Evolutionary conservation across 2,797 vertebrate species (phyloP), one percentile per base, ranked within the genome.

Genomic region (Holocentrus rufus): DNA sequence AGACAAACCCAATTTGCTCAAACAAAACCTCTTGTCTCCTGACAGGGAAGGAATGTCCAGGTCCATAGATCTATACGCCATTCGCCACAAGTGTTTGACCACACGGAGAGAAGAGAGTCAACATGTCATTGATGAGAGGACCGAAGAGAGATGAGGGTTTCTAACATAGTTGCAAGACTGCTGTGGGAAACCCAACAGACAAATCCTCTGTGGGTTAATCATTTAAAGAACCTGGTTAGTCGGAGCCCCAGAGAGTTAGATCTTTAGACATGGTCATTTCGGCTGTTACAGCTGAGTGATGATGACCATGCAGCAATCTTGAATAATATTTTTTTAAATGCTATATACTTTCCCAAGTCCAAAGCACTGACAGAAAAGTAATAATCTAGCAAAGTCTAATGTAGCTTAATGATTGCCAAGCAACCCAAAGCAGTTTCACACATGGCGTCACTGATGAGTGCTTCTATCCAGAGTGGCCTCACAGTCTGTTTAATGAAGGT

Each of bases 201-300:
- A 7, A 60, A 27, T 49, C 63, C 83, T 69, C 63, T 14, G 67
- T 59, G 70, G 83, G 82, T 88, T 90, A 90, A 87, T 89, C 74
- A 87, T 91, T 90, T 60, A 83, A 66, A 71, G 76, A 85, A n/a
- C 58, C 14, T 65, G 67, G 76, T 78, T 62, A 69, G 61, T 36
- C 64, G 50, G 31, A 27, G 72, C 69, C 64, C 67, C 30, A 36
- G 36, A 57, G 75, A 50, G 56, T 47, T 69, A 14, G 25, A 57
- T 54, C 30, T 68, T 23, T 14, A 2, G 52, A 39, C 30, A 18
- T 39, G 17, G 44, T 52, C 49, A 47, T 42, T 18, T 31, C 8
- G 53, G n/a, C 25, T 10, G 1, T 11, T 49, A 11, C 10, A 65
- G 18, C 58, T 18, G 44, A 46, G 14, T 17, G 44, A 66, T 22